phyloP scores from a whole-genome alignment of 2,888 invertebrate genomes.

The Heteropelma amictum region DNA sequence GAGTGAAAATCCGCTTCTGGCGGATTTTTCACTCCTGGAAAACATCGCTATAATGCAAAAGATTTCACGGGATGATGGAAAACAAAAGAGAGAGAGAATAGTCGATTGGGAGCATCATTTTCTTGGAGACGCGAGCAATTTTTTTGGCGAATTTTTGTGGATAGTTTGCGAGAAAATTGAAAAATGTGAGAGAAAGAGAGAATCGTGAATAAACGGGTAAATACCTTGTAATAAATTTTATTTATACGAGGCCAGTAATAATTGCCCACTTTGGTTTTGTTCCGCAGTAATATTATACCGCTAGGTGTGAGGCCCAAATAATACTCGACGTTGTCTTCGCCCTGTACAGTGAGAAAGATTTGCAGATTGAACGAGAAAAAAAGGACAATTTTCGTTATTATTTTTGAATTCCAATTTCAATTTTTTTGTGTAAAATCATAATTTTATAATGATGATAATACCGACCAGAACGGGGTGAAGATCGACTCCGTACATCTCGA shows the following conservation, averaged over 20 bases:
- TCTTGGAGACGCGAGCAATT: neutral
- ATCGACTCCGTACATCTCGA: slow-evolving; percentile 99
- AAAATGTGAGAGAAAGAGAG: neutral
- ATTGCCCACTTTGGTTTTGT: slow-evolving; percentile 97
- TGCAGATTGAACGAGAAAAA: too few relatives aligned
- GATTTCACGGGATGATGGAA: too few relatives aligned
- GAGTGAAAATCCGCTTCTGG: too few relatives aligned
- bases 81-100: too few relatives aligned
- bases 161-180: neutral
- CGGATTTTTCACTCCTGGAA: too few relatives aligned
- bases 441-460: slow-evolving; percentile 57
- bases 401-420: neutral
- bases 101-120: too few relatives aligned
- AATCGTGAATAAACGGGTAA: neutral
- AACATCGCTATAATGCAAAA: too few relatives aligned
- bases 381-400: slow-evolving; percentile 56
- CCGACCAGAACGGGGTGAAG: slow-evolving; percentile 96
- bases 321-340: slow-evolving; percentile 97
- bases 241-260: slow-evolving; percentile 99
- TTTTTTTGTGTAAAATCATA: neutral
- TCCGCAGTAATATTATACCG: slow-evolving; percentile 95
- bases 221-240: slow-evolving; percentile 93
- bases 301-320: slow-evolving; percentile 97
- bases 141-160: neutral
- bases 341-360: too few relatives aligned